These are phyloP conservation scores for Prunella fulvescens DNA, from an alignment of 2,113 vertebrate genomes.

Conservation along the genomic window DNA sequence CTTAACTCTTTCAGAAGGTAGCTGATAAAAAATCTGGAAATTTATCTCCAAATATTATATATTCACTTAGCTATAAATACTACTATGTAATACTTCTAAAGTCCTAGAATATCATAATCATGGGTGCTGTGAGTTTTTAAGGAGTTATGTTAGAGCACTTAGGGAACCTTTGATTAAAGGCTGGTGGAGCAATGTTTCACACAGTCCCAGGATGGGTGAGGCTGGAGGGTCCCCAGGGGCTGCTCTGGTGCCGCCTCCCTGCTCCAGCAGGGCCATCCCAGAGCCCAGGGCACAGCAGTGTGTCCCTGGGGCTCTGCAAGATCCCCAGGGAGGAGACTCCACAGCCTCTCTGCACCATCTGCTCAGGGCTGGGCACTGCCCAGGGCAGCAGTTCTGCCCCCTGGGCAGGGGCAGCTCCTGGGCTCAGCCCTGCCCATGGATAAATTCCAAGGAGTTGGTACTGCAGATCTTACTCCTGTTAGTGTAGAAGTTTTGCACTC, in stretches of 20 bases:
- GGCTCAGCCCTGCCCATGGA: fast-evolving
- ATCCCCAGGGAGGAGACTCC: not conserved
- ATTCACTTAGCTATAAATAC: not conserved
- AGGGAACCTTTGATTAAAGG: not conserved
- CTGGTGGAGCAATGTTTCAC: not conserved
- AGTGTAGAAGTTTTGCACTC: not conserved
- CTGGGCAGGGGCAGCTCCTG: not conserved
- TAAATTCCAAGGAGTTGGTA: not conserved
- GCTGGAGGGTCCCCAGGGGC: not conserved
- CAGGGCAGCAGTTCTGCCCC: not conserved
- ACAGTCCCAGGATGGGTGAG: fast-evolving
- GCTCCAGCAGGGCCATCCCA: not conserved
- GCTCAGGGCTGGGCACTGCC: not conserved
- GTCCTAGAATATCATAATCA: not conserved
- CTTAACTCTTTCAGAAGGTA: not conserved
- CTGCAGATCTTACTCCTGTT: not conserved
- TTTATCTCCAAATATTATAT: not conserved
- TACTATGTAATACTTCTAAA: not conserved
- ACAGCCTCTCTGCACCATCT: not conserved
- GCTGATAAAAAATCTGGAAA: not conserved
- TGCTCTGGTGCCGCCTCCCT: not conserved
- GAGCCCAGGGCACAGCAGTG: not conserved
- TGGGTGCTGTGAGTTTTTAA: not conserved
- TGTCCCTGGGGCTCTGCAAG: not conserved
- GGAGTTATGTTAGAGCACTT: not conserved